Percentiles rank a stretch among this genome's conserved stretches.
These are phyloP conservation scores for Scaptomyza graminum DNA, from an alignment of 1,140 invertebrate genomes.

Conservation along the genomic window DNA sequence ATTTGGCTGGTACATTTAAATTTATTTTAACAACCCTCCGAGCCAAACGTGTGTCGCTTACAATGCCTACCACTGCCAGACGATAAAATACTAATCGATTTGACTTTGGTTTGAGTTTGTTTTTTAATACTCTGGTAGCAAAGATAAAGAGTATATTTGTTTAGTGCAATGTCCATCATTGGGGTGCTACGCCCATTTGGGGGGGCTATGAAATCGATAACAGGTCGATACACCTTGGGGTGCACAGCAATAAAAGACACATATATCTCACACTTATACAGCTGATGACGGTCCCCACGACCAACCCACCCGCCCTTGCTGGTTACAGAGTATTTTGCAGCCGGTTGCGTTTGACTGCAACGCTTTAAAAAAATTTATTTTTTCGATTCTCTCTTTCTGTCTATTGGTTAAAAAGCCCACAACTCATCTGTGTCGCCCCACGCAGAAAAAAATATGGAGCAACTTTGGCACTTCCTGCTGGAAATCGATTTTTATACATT, in stretches of 20 bases:
- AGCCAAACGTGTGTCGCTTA: constrained; percentile 41
- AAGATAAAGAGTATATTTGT: too few relatives aligned
- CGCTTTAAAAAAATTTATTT: not conserved
- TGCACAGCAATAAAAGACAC: too few relatives aligned
- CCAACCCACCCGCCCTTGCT: too few relatives aligned
- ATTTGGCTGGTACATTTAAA: constrained; percentile 72
- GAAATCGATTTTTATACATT: constrained; percentile 65
- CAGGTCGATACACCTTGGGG: too few relatives aligned
- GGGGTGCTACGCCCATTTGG: too few relatives aligned
- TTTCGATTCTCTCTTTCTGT: not conserved
- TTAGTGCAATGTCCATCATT: too few relatives aligned
- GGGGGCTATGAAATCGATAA: too few relatives aligned
- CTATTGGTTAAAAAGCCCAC: constrained; percentile 23
- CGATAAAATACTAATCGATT: constrained; percentile 79
- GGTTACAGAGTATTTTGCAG: too few relatives aligned
- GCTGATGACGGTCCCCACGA: too few relatives aligned
- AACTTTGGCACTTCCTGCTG: constrained; percentile 59
- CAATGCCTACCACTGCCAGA: constrained; percentile 37
- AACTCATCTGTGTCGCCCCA: constrained; percentile 46
- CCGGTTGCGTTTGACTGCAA: too few relatives aligned
- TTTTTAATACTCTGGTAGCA: not conserved
- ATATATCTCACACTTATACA: too few relatives aligned
- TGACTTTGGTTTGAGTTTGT: constrained; percentile 68
- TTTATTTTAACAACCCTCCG: constrained; percentile 66
- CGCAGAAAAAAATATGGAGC: constrained; percentile 51